Base-by-base conservation (phyloP, 2,113 vertebrate genomes). In the Ginglymostoma cirratum region DNA sequence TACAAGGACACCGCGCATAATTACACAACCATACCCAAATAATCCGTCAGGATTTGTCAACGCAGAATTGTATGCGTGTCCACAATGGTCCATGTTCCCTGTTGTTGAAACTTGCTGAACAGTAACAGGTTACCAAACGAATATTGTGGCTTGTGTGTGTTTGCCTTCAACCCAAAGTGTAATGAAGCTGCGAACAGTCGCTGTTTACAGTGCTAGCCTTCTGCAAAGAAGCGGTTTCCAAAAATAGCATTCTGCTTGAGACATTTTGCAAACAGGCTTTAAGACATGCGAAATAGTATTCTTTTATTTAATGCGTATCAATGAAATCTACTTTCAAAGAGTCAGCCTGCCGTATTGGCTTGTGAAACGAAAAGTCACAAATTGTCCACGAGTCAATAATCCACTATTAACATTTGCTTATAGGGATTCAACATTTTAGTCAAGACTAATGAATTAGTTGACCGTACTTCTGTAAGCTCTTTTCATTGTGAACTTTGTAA, bases 51-150 rank as follows among this genome's bases (percentile, higher is more conserved):
- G 42, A 72, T 52, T 70, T 95, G 93, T 48, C 45, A n/a, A 65
- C 38, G 2, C 30, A 38, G 10, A 90, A 61, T 34, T 69, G 42
- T 30, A 17, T 48, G 45, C 52, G 87, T 27, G 67, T 52, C 69
- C n/a, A 52, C 94, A 34, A 12, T 72, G 67, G 38, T 27, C 67
- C 42, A 5, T 45, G 17, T 70, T 69, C 21, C 42, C 93, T 45
- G 8, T 48, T 38, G 66, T 70, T 94, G 93, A 94, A 94, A 94
- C 42, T 94, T 72, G 67, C 66, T 48, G 94, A 69, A 95, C 23
- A 27, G 38, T 70, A 95, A 72, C 89, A 67, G 69, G 45, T 48
- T 34, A 48, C 17, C 92, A 27, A 94, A 69, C 38, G 66, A 45
- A 45, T 70, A 42, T 70, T 70, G 24, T 23, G 65, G 55, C 0